A percentile compares a stretch with the other conserved stretches of the same genome.
Conservation (phyloP, 2,113 vertebrate genomes). For the Bothrops jararaca region DNA sequence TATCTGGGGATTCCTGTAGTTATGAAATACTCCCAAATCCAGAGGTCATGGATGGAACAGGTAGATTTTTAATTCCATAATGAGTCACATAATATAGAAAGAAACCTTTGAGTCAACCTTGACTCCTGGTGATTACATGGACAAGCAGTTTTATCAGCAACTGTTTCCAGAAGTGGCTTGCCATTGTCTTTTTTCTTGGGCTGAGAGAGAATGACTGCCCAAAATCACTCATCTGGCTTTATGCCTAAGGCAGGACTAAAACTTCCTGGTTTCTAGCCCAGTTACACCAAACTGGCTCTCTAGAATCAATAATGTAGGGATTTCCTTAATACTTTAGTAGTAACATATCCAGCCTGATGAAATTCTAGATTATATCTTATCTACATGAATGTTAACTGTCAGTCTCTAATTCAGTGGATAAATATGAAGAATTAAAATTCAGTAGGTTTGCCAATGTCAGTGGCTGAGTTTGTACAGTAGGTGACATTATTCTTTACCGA, state of each 20-base stretch:
- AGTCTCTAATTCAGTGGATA: neutral
- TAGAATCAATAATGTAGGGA: neutral
- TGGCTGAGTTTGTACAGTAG: neutral
- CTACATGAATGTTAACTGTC: neutral
- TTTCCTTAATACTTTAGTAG: neutral
- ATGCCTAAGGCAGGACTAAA: neutral
- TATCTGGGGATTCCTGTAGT: slow-evolving; percentile 72
- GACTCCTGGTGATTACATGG: neutral
- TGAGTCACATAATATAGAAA: neutral
- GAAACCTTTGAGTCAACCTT: neutral
- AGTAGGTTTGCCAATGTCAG: neutral
- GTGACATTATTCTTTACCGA: neutral
- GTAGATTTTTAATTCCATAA: slow-evolving; percentile 60
- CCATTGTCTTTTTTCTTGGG: neutral
- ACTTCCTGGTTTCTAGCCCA: neutral
- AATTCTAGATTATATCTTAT: neutral
- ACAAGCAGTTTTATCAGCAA: neutral
- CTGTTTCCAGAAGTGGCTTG: neutral
- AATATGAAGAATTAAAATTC: neutral
- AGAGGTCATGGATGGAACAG: slow-evolving; percentile 88
- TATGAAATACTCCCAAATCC: slow-evolving; percentile 76
- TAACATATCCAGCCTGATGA: neutral
- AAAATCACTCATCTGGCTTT: neutral
- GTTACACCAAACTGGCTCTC: neutral
- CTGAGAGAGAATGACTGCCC: neutral